A percentile compares a stretch with the other conserved stretches of the same genome.
phyloP scores from a whole-genome alignment of 2,888 invertebrate genomes.

The Tiliacea citrago region DNA sequence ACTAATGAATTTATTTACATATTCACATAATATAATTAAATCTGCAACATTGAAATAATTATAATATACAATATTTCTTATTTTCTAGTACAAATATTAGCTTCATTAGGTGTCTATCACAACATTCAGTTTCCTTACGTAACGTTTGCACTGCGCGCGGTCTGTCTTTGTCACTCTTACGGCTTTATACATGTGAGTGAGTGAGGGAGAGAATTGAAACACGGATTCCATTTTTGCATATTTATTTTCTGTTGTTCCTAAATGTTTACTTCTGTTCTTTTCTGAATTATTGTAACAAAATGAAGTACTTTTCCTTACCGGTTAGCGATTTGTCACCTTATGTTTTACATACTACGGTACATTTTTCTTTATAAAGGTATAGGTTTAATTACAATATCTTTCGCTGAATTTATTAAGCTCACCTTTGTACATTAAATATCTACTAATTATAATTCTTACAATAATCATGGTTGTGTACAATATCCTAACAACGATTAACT shows the following conservation, averaged over 20 bases:
- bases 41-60: conserved; percentile 87
- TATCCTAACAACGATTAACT: conserved; percentile 8
- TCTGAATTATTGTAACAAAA: background rate
- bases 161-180: conserved; percentile 50
- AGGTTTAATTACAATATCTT: conserved; percentile 25
- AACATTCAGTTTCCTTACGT: conserved; percentile 87
- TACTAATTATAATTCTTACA: conserved; percentile 41
- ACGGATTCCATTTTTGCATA: background rate
- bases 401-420: conserved; percentile 54
- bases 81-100: conserved; percentile 80
- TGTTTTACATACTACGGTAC: conserved; percentile 16
- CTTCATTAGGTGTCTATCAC: conserved; percentile 84
- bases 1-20: conserved; percentile 90
- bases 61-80: conserved; percentile 77
- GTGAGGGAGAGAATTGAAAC: conserved; percentile 17
- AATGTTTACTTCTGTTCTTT: background rate
- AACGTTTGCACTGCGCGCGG: conserved; percentile 64
- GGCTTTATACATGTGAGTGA: conserved; percentile 44
- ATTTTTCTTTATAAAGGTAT: conserved; percentile 19
- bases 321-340: background rate
- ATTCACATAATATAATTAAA: conserved; percentile 88
- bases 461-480: conserved; percentile 20
- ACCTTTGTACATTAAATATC: conserved; percentile 54
- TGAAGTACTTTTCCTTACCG: background rate
- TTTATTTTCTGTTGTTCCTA: no score